phyloP scores from a whole-genome alignment of 2,888 invertebrate genomes.

The Eucriotettix oculatus region DNA sequence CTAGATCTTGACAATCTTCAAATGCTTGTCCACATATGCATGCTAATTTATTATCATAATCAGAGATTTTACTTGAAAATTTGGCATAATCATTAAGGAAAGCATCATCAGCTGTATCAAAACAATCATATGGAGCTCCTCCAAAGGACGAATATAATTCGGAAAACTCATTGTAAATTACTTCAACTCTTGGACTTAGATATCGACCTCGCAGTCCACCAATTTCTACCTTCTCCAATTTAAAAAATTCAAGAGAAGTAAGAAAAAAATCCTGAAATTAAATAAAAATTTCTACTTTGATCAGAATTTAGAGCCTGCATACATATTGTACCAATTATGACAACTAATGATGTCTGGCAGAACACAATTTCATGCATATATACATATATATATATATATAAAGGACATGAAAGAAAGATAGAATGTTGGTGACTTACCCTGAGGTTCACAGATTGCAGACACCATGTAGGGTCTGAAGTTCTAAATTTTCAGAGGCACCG shows the following conservation, averaged over 20 bases:
- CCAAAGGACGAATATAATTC: slow-evolving; percentile 26
- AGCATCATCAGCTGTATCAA: slow-evolving; percentile 46
- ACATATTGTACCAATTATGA: too few species aligned
- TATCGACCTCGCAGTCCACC: slow-evolving; percentile 49
- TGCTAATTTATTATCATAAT: slow-evolving; percentile 61
- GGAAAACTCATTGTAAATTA: slow-evolving; percentile 23
- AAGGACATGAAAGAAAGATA: too few species aligned
- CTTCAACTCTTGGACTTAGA: slow-evolving; percentile 33
- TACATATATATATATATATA: too few species aligned
- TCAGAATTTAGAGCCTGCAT: too few species aligned
- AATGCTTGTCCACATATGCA: slow-evolving; percentile 66
- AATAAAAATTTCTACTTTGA: not conserved
- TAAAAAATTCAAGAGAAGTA: slow-evolving; percentile 63
- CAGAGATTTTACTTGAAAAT: slow-evolving; percentile 44
- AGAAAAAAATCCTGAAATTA: slow-evolving; percentile 44
- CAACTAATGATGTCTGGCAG: too few species aligned
- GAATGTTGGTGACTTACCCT: too few species aligned
- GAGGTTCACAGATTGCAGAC: too few species aligned
- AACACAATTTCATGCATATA: too few species aligned
- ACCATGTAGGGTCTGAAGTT: too few species aligned
- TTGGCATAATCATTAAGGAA: slow-evolving; percentile 48
- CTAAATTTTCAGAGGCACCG: too few species aligned
- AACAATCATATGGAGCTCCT: slow-evolving; percentile 52
- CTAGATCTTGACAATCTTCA: slow-evolving; percentile 57
- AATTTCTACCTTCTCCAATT: slow-evolving; percentile 72